A percentile compares a stretch with the other conserved stretches of the same genome.
Evolutionary conservation across 2,888 invertebrate genomes (phyloP).

Genomic region (Crematogaster levior): DNA sequence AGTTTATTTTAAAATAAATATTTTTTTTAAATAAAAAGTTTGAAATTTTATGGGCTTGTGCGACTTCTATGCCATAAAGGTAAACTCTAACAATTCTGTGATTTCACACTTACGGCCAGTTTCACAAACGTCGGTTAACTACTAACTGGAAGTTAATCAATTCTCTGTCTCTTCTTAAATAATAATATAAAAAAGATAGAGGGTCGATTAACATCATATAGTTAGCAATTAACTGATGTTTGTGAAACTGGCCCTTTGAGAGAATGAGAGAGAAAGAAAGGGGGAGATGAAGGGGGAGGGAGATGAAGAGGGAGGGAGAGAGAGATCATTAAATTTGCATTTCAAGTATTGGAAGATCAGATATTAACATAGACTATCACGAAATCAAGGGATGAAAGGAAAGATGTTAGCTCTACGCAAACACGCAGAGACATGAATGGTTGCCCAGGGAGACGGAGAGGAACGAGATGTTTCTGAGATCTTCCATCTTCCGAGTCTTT

Average conservation of each 20-base stretch:
- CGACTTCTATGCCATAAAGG: neutral
- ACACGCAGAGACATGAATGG: constrained; percentile 38
- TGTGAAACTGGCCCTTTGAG: too few species aligned
- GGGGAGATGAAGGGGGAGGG: too few species aligned
- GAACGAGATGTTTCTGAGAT: constrained; percentile 5
- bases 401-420: constrained; percentile 29
- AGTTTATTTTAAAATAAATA: neutral
- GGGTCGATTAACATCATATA: too few species aligned
- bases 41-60: neutral
- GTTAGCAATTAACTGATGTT: too few species aligned
- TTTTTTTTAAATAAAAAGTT: too few species aligned
- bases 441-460: neutral
- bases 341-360: constrained; percentile 9
- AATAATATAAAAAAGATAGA: too few species aligned
- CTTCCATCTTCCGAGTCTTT: neutral
- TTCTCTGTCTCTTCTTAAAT: too few species aligned
- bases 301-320: too few species aligned
- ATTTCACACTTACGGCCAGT: constrained; percentile 54
- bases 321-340: constrained; percentile 20
- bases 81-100: neutral
- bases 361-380: constrained; percentile 14
- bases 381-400: neutral
- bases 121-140: too few species aligned
- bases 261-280: too few species aligned
- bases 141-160: too few species aligned